Base-by-base conservation (phyloP, 2,113 vertebrate genomes). In the Kryptolebias marmoratus region DNA sequence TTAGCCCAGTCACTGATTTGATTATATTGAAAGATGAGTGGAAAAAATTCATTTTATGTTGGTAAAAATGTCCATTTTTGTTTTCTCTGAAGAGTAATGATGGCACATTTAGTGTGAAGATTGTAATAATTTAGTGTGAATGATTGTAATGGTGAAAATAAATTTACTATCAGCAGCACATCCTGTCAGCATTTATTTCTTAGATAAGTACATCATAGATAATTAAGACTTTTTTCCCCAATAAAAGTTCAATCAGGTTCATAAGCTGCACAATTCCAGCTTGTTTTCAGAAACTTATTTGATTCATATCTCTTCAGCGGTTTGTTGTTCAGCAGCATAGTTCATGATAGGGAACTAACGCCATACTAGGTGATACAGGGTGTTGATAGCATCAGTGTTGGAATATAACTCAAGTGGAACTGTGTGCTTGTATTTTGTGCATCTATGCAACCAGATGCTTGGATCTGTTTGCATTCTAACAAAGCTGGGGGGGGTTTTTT, bases 261-360 rank as follows among this genome's bases (percentile, higher is more conserved):
- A 65, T 30, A 8, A 36, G 27, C 16, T 55, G 47, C 15, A 7
- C 72, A 47, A 78, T 52, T 36, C 28, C 11, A 0, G 32, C 52
- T 47, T 57, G 50, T 12, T 63, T 55, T 45, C 14, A 3, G 63
- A 49, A 27, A 13, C 28, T 10, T 53, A 58, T 32, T 28, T 1
- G 0, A 39, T 50, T 45, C 45, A 18, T 53, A 52, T 54, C 3
- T 36, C 7, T 11, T 42, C 3, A 7, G 60, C n/a, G 30, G 18
- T 67, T 31, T 12, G 9, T 55, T 22, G 0, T 0, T 75, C 60
- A 58, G 59, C 54, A 50, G 18, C 0, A 0, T 0, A 27, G 39
- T 18, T 54, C 39, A 10, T 54, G 39, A 53, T 2, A n/a, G 57
- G 56, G 72, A n/a, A 64, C 77, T 22, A 73, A 32, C 57, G 28